phyloP scores from a whole-genome alignment of 2,888 invertebrate genomes.

The Pasiphila rectangulata region DNA sequence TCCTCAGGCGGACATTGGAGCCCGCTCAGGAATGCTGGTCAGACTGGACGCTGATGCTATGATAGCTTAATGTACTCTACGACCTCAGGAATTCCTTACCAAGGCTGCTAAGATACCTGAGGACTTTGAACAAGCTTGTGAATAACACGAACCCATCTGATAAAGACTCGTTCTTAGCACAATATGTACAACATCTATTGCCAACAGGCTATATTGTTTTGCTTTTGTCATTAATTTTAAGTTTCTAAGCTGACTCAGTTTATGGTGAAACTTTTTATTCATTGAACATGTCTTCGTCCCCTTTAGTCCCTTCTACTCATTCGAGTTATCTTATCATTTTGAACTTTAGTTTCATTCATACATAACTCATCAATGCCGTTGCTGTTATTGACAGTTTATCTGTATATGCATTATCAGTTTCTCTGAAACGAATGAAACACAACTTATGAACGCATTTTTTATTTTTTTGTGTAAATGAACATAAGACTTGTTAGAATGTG shows the following conservation, averaged over 20 bases:
- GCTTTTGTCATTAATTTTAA: background rate
- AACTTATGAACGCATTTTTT: constrained; percentile 43
- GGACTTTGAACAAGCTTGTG: constrained; percentile 2
- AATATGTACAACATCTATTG: too few species aligned
- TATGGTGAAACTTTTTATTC: background rate
- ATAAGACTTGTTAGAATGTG: too few species aligned
- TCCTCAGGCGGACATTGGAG: constrained; percentile 68
- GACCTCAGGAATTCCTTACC: constrained; percentile 58
- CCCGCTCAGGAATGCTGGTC: constrained; percentile 69
- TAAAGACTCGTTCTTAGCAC: background rate
- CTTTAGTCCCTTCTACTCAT: background rate
- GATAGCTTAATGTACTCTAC: constrained; percentile 69
- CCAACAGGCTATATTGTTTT: too few species aligned
- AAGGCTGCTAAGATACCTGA: constrained; percentile 40
- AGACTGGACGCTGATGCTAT: constrained; percentile 61
- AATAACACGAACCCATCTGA: background rate
- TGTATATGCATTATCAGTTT: constrained; percentile 29
- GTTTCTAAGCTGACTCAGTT: background rate
- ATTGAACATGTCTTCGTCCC: constrained; percentile 3
- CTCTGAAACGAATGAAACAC: constrained; percentile 35
- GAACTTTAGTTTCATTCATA: constrained; percentile 31
- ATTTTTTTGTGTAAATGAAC: too few species aligned
- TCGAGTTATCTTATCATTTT: constrained; percentile 12
- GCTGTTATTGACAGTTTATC: constrained; percentile 27
- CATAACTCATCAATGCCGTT: constrained; percentile 29